A percentile compares a stretch with the other conserved stretches of the same genome.
Evolutionary conservation across 2,797 vertebrate species (phyloP).

Genomic region (Dendrocincla fuliginosa): DNA sequence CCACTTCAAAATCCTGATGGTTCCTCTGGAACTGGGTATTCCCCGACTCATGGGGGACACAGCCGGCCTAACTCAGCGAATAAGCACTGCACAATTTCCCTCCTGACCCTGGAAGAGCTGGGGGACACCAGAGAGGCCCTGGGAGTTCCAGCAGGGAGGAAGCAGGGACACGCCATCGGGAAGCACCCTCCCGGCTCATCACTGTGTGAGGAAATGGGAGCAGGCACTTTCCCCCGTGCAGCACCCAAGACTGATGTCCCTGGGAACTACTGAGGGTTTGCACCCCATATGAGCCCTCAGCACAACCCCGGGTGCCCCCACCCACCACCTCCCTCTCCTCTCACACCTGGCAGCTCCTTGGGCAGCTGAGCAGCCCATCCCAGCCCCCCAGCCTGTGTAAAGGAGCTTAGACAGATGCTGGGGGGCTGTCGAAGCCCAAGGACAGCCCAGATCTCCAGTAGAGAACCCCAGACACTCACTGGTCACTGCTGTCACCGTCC

Average conservation of each 20-base stretch:
- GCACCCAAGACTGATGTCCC: background rate
- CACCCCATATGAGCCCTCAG: background rate
- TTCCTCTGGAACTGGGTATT: background rate
- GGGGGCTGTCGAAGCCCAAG: background rate
- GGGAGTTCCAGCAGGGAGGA: background rate
- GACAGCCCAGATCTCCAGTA: background rate
- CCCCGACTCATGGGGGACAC: rapidly evolving
- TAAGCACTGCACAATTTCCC: background rate
- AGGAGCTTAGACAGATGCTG: background rate
- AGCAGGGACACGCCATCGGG: background rate
- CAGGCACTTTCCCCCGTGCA: rapidly evolving
- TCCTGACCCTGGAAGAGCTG: background rate
- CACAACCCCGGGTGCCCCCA: background rate
- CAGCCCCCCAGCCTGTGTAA: background rate
- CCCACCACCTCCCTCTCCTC: rapidly evolving
- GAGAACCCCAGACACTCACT: background rate
- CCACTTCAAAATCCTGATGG: background rate
- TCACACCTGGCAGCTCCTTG: background rate
- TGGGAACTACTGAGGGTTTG: rapidly evolving
- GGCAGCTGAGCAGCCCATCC: background rate
- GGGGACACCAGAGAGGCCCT: background rate
- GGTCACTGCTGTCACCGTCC: rapidly evolving
- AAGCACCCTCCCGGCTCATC: background rate
- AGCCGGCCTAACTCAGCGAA: background rate
- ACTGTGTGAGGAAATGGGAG: background rate